Conservation (phyloP, 2,888 invertebrate species). For the Meiosimyza platycephala region DNA sequence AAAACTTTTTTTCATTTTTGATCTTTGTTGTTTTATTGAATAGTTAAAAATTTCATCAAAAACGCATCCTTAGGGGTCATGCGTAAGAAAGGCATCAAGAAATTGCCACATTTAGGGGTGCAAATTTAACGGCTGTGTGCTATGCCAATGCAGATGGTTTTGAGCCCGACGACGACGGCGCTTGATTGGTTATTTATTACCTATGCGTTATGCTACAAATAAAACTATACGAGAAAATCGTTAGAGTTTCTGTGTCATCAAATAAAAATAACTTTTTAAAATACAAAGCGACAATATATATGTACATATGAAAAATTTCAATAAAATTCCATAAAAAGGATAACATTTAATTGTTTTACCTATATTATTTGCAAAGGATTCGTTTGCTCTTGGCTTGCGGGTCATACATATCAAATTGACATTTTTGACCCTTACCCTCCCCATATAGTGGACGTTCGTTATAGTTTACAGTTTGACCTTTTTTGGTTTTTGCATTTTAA, state of each 20-base stretch:
- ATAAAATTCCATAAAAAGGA: conserved; percentile 24
- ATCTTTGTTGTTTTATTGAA: conserved; percentile 20
- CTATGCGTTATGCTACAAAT: not conserved
- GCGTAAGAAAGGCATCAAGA: conserved; percentile 44
- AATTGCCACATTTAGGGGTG: conserved; percentile 43
- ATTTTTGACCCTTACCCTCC: conserved; percentile 24
- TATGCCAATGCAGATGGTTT: conserved; percentile 13
- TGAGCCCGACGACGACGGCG: conserved; percentile 27
- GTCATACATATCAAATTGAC: conserved; percentile 34
- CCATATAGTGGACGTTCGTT: conserved; percentile 23
- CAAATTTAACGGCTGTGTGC: conserved; percentile 43
- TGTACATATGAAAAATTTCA: too few relatives aligned
- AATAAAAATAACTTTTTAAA: conserved; percentile 28
- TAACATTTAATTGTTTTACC: conserved; percentile 33
- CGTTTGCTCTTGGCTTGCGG: conserved; percentile 17
- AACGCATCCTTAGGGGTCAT: conserved; percentile 48
- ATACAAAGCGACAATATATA: not conserved
- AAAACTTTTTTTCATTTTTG: not conserved
- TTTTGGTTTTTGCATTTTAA: conserved; percentile 18
- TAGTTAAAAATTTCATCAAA: conserved; percentile 2
- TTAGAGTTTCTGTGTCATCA: conserved; percentile 36
- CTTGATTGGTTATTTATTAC: conserved; percentile 36
- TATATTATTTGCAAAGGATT: conserved; percentile 33
- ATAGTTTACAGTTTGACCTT: conserved; percentile 26
- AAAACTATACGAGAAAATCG: conserved; percentile 35